Base-by-base conservation (phyloP, 2,113 vertebrate species). In the Lanius ludovicianus region DNA sequence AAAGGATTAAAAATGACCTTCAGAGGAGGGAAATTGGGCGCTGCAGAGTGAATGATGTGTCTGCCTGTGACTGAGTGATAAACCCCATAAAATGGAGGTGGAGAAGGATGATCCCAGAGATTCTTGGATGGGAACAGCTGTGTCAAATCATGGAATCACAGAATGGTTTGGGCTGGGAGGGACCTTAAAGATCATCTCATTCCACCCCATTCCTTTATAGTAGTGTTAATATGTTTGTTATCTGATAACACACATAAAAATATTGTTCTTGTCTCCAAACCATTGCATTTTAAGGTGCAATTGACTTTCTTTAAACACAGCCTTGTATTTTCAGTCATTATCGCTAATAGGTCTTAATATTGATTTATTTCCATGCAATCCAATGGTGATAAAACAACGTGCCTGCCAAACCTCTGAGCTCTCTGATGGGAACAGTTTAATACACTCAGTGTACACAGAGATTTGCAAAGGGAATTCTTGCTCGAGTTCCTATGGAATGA, bases 291-390 rank as follows among this genome's bases (percentile, higher is more conserved):
- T 20, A 59, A 93, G 47, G 69, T 80, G 46, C 50, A 69, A 91
- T 73, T 41, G 79, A 50, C 42, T 50, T 39, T 12, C 68, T 91
- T 86, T 74, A 87, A 84, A 60, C 57, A 49, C 35, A 62, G 25
- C 41, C 80, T 75, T 82, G 33, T 89, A 20, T 92, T 95, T 89
- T 81, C 68, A 55, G 83, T 92, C 76, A 92, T 95, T 94, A 93
- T 84, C 86, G 10, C 89, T 95, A 90, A 89, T 74, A 70, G 83
- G 62, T 35, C 33, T 78, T 89, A 85, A 92, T 84, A 95, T 81
- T 94, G 79, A 94, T 92, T 94, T 80, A 88, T 97, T 91, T 86
- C 20, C 8, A 6, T 11, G 64, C 80, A 63, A 84, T 89, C 24
- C 71, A 70, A n/a, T 42, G 42, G 42, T 35, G 80, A 77, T 84